Evolutionary conservation across 92 coral and sea anemone species (phyloP).

Genomic region (Montipora capitata): DNA sequence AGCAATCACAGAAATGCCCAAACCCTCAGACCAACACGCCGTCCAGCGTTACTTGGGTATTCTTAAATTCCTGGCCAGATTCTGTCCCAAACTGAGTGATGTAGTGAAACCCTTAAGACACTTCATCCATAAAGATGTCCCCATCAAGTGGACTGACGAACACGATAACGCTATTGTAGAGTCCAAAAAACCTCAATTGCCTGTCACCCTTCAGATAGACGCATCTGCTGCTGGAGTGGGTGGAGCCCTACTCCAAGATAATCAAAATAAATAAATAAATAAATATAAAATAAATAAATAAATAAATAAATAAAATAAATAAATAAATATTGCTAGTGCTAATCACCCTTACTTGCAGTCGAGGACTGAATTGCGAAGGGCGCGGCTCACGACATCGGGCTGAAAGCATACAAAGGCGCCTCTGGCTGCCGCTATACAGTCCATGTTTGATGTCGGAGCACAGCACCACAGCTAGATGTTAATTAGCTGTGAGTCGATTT

Average conservation of each 20-base stretch:
- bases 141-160: neutral
- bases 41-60: constrained; percentile 43
- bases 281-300: no score
- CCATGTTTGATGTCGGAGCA: no score
- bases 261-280: no score
- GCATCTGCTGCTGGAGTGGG: constrained; percentile 48
- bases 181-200: constrained; percentile 52
- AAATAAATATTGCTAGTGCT: no score
- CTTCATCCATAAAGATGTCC: constrained; percentile 38
- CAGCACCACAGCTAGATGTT: no score
- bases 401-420: no score
- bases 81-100: constrained; percentile 32
- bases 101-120: constrained; percentile 39
- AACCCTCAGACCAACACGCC: constrained; percentile 31
- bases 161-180: constrained; percentile 30
- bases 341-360: no score
- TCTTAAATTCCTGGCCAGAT: constrained; percentile 34
- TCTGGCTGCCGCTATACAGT: no score
- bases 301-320: no score
- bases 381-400: no score
- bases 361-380: no score
- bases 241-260: constrained; percentile 33
- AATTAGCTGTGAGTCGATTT: no score
- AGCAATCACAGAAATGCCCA: constrained; percentile 59
- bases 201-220: constrained; percentile 56